These are phyloP conservation scores for Volucella inanis DNA, from an alignment of 2,888 invertebrate species.

Conservation along the genomic window DNA sequence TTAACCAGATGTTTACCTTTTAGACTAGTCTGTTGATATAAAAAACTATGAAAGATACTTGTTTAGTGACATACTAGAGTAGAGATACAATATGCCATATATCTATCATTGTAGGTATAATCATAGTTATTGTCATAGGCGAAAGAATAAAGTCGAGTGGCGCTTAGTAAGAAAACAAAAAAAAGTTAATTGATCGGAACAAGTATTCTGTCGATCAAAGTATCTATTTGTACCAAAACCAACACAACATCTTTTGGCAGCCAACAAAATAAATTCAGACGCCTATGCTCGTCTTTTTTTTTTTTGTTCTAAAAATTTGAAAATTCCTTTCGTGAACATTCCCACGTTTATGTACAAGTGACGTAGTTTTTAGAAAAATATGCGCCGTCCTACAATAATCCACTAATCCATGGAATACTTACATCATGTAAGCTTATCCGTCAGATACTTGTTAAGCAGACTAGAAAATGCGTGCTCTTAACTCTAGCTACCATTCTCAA, in stretches of 20 bases:
- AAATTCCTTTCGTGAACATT: constrained; percentile 40
- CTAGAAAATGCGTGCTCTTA: background rate
- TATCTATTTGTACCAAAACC: background rate
- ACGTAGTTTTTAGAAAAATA: constrained; percentile 38
- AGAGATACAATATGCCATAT: background rate
- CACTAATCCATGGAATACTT: constrained; percentile 1
- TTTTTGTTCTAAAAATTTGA: background rate
- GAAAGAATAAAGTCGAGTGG: constrained; percentile 39
- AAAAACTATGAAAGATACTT: background rate
- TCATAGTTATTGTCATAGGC: background rate
- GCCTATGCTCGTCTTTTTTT: no score
- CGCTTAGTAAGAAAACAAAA: constrained; percentile 44
- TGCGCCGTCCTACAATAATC: constrained; percentile 1
- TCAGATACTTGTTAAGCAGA: constrained; percentile 21
- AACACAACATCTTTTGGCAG: background rate
- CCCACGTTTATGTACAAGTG: constrained; percentile 49
- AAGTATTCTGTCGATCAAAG: background rate
- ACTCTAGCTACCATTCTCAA: background rate
- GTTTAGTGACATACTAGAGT: background rate
- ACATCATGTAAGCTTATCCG: background rate
- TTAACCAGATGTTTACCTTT: constrained; percentile 56
- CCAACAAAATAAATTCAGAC: no score
- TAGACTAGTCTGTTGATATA: no score
- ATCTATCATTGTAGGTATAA: background rate
- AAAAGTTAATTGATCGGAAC: background rate